Evolutionary conservation across 2,113 vertebrate genomes (phyloP), one percentile per base, ranked within the genome.

Genomic region (Trachemys scripta): DNA sequence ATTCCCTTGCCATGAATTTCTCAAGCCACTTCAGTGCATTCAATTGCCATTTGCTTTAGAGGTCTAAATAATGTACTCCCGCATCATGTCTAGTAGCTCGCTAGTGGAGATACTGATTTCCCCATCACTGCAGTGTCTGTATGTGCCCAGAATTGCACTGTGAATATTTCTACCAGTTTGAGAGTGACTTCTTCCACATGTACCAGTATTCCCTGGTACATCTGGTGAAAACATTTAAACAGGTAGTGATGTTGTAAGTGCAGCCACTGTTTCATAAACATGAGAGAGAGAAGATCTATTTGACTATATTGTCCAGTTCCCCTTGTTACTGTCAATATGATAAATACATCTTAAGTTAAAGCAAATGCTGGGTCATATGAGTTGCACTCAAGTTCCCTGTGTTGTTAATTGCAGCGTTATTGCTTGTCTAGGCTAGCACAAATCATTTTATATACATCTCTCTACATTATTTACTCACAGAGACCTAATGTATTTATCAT

Each of bases 401-500:
- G 82, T 62, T 92, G 87, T 79, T 82, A 82, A 56, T 59, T 89
- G 57, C 78, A 88, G 85, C 2, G 78, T 91, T 1, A 0, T 95
- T 96, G 95, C 85, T 97, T 96, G 96, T 93, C 93, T 82, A 91
- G 88, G 90, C 84, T 53, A 97, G 94, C 86, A 84, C 89, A 97
- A 87, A 84, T 93, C 97, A 98, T 98, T 98, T 97, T 97, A 97
- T 97, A 97, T 98, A 98, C 98, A 98, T 97, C 97, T 97, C 97
- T 81, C 80, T 96, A 96, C 97, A 97, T 98, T 97, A 96, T 97
- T 97, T 97, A 97, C 53, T 97, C 97, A 96, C 92, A 96, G 98
- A 98, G 91, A 98, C 97, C 97, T 97, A 87, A 98, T 97, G 98
- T 98, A 98, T 98, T 98, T 98, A 95, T 98, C 97, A 98, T 98